Evolutionary conservation across 2,888 invertebrate genomes (phyloP).

Genomic region (Allolobophora icterica): DNA sequence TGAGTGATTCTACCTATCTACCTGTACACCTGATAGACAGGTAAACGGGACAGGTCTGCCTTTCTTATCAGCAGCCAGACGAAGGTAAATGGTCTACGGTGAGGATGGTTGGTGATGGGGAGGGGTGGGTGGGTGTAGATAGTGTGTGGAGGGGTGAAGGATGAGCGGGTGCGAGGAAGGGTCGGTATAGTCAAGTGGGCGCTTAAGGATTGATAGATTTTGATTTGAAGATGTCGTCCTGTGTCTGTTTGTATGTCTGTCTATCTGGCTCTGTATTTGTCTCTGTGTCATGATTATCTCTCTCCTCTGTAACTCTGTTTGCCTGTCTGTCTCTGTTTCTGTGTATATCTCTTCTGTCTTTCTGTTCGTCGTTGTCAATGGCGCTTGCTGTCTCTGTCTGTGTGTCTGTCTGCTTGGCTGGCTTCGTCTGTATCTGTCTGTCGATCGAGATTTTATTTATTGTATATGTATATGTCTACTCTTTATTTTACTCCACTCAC

Average conservation of each 20-base stretch:
- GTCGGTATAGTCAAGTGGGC: not conserved
- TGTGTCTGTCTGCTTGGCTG: no score
- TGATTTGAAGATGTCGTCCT: not conserved
- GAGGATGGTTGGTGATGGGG: not conserved
- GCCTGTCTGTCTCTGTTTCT: no score
- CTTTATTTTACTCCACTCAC: not conserved
- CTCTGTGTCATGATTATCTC: no score
- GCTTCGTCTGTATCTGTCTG: not conserved
- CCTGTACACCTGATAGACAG: not conserved
- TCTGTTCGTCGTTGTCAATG: no score
- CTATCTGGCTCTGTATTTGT: no score
- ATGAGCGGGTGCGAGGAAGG: not conserved
- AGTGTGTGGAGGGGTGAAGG: not conserved
- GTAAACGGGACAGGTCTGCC: not conserved
- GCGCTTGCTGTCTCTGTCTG: no score
- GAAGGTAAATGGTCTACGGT: not conserved
- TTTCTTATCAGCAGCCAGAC: conserved; percentile 5
- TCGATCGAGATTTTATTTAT: not conserved
- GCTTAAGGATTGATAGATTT: not conserved
- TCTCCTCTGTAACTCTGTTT: no score
- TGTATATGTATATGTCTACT: not conserved
- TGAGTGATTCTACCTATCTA: not conserved
- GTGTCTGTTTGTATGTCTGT: no score
- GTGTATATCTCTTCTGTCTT: no score
- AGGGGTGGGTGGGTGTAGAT: not conserved